phyloP scores from a whole-genome alignment of 2,797 vertebrate genomes.

The Melanogrammus aeglefinus region DNA sequence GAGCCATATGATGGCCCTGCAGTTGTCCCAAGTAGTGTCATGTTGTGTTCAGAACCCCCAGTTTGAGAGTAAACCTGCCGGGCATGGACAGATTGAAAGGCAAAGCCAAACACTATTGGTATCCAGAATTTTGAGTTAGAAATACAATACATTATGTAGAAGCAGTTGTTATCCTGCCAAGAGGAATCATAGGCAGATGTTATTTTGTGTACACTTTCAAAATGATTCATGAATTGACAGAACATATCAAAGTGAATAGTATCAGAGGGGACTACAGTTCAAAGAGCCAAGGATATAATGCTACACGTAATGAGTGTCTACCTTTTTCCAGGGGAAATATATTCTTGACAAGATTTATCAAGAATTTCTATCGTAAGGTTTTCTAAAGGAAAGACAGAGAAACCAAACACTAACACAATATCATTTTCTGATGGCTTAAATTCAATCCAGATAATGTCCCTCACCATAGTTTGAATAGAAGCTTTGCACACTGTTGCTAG shows the following conservation, averaged over 20 bases:
- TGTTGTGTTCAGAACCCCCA: neutral
- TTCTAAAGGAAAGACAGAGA: neutral
- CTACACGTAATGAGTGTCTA: neutral
- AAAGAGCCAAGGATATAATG: neutral
- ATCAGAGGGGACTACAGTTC: conserved; percentile 5
- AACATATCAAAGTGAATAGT: conserved; percentile 4
- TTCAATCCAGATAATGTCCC: neutral
- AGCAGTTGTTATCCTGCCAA: neutral
- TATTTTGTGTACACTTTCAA: neutral
- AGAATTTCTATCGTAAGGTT: neutral
- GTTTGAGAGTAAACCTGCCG: neutral
- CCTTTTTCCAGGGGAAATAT: conserved; percentile 4
- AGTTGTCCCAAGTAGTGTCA: neutral
- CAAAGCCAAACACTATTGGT: neutral
- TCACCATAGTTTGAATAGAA: no score
- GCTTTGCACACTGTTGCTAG: neutral
- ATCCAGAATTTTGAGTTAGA: neutral
- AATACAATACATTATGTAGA: neutral
- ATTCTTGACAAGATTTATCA: neutral
- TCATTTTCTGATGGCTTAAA: neutral
- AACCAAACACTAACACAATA: neutral
- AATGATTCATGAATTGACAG: neutral
- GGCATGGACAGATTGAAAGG: neutral
- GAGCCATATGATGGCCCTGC: neutral
- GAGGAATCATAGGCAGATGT: neutral